Conservation (phyloP, 2,113 vertebrate genomes). For the Oplegnathus fasciatus region DNA sequence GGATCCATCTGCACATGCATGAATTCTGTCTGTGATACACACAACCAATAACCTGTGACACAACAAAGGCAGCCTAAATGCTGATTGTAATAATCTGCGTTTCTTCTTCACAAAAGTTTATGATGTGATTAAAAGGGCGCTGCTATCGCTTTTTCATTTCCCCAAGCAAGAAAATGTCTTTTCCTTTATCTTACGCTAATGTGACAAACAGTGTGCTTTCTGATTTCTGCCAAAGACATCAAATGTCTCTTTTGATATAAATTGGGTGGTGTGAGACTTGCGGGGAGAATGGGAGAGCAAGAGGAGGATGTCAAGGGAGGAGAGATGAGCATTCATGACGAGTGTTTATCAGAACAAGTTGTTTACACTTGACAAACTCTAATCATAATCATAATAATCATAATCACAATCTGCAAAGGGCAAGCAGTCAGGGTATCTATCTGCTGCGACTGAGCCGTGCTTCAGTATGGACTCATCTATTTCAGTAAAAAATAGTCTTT, state of each 20-base stretch:
- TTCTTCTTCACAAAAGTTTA: conserved; percentile 37
- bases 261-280: conserved; percentile 52
- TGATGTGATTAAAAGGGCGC: conserved; percentile 47
- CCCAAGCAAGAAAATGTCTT: conserved; percentile 65
- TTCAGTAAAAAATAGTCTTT: background rate
- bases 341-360: conserved; percentile 69
- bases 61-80: conserved; percentile 36
- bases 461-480: conserved; percentile 24
- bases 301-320: conserved; percentile 47
- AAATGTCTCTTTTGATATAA: conserved; percentile 73
- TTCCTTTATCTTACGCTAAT: conserved; percentile 69
- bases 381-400: conserved; percentile 66
- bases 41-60: conserved; percentile 14
- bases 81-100: conserved; percentile 42
- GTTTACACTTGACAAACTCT: conserved; percentile 74
- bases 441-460: conserved; percentile 28
- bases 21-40: conserved; percentile 18
- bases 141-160: conserved; percentile 37
- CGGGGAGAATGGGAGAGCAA: conserved; percentile 30
- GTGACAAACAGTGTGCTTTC: conserved; percentile 67
- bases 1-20: conserved; percentile 10
- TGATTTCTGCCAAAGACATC: conserved; percentile 73
- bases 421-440: conserved; percentile 41
- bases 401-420: conserved; percentile 68
- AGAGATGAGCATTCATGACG: conserved; percentile 51